Conservation (phyloP, 2,797 vertebrate genomes). For the Tokudaia muenninki region DNA sequence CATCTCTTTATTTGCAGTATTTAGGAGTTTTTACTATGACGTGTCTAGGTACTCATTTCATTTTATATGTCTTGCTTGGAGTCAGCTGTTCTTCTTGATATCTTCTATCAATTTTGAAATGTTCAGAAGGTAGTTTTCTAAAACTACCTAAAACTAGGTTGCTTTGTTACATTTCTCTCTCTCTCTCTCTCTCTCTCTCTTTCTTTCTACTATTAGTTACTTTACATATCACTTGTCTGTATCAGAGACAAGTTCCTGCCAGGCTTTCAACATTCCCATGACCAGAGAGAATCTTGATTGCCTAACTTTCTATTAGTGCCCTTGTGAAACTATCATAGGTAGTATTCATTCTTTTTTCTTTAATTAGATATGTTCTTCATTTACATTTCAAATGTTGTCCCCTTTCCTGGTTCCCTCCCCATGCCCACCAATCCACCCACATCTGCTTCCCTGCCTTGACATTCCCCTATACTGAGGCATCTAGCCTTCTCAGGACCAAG, state of each 20-base stretch:
- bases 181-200: not conserved
- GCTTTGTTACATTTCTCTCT: not conserved
- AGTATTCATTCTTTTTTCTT: not conserved
- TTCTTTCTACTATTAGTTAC: not conserved
- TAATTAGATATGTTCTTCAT: too few relatives aligned
- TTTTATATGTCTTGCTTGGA: conserved; percentile 7
- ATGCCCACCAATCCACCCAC: too few relatives aligned
- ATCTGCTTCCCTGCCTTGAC: too few relatives aligned
- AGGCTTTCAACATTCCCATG: not conserved
- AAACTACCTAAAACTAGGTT: not conserved
- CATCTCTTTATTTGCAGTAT: not conserved
- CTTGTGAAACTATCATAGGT: conserved; percentile 25
- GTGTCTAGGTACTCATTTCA: not conserved
- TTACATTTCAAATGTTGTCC: too few relatives aligned
- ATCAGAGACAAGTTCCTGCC: not conserved
- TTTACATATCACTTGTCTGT: not conserved
- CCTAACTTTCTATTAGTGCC: not conserved
- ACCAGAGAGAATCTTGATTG: not conserved
- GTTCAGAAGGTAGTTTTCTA: not conserved
- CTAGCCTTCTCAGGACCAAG: too few relatives aligned
- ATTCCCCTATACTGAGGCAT: too few relatives aligned
- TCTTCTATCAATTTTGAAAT: conserved; percentile 42
- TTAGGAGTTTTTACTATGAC: not conserved
- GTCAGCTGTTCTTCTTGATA: not conserved
- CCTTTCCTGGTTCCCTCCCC: too few relatives aligned